Conservation (phyloP, 2,113 vertebrate species). For the Tachuris rubrigastra region DNA sequence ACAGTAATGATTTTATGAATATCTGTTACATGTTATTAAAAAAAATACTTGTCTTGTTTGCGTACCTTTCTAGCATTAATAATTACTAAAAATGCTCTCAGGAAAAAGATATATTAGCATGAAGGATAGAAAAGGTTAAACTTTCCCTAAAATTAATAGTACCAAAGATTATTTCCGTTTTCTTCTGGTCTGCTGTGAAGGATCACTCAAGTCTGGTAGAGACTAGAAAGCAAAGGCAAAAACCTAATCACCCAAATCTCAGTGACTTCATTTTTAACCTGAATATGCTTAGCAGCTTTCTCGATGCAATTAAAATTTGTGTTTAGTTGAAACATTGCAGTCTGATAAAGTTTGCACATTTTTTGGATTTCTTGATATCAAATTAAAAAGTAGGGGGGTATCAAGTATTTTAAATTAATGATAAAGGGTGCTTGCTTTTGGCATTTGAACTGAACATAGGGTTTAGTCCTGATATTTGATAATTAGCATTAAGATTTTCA, state of each 20-base stretch:
- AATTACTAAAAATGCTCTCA: background rate
- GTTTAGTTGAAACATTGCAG: background rate
- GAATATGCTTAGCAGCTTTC: background rate
- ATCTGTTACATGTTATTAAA: background rate
- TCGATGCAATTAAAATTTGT: background rate
- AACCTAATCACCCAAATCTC: background rate
- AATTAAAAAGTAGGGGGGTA: background rate
- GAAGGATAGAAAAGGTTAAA: background rate
- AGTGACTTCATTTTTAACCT: background rate
- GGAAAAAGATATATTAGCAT: background rate
- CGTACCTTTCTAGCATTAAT: constrained; percentile 9
- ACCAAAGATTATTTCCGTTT: background rate
- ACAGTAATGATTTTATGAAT: background rate
- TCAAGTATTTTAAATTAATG: background rate
- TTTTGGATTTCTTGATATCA: background rate
- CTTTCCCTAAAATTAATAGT: background rate
- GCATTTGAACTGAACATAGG: background rate
- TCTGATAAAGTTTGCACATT: background rate
- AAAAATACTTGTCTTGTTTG: background rate
- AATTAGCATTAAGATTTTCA: constrained; percentile 48
- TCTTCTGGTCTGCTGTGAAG: background rate
- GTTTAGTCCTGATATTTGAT: background rate
- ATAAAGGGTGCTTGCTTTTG: background rate
- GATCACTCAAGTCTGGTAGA: background rate
- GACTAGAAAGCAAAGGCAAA: background rate